Evolutionary conservation across 2,888 invertebrate genomes (phyloP).

Genomic region (Lathronympha strigana): DNA sequence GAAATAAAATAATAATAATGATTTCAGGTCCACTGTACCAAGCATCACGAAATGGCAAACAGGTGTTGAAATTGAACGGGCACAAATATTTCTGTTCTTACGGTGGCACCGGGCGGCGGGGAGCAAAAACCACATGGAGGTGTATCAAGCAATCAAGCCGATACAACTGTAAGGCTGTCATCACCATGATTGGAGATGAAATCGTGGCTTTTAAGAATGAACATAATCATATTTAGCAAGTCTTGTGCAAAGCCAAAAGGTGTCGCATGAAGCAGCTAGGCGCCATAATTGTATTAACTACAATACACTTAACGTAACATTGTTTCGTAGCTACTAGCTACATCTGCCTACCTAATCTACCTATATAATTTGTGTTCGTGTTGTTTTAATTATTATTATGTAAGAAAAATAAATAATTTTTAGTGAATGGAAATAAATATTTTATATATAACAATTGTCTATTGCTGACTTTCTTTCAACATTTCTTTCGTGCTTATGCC

Average conservation of each 20-base stretch:
- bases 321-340: no score
- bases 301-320: neutral
- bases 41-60: conserved; percentile 9
- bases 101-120: neutral
- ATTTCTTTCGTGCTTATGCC: no score
- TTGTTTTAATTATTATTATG: no score
- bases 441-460: no score
- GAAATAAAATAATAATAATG: no score
- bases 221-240: conserved; percentile 4
- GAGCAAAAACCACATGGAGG: conserved; percentile 9
- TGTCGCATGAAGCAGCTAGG: neutral
- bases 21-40: neutral
- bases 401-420: no score
- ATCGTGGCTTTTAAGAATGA: conserved; percentile 15
- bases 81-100: conserved; percentile 9
- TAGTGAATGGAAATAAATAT: no score
- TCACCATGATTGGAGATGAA: conserved; percentile 10
- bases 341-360: no score
- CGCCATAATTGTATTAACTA: no score
- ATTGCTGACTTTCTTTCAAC: no score
- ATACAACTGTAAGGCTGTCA: conserved; percentile 8
- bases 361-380: no score
- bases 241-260: neutral
- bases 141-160: conserved; percentile 18
- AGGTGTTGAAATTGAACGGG: neutral